These are phyloP conservation scores for Mareca strepera DNA, from an alignment of 2,797 vertebrate genomes.

Conservation along the genomic window DNA sequence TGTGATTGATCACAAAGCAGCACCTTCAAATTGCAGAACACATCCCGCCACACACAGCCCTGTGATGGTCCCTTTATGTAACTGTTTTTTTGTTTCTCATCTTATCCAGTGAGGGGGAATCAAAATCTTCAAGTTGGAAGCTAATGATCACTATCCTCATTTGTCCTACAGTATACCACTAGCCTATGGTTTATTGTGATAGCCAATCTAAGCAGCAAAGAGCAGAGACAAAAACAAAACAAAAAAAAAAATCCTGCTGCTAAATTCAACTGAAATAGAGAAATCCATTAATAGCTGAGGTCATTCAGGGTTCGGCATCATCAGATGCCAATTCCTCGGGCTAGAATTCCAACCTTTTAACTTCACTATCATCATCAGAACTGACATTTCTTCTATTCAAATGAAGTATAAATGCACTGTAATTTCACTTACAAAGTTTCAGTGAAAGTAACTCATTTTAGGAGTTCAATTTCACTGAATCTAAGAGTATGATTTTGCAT, in stretches of 20 bases:
- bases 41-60: background rate
- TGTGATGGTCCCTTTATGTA: background rate
- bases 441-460: background rate
- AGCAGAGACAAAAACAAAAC: background rate
- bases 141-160: background rate
- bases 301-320: background rate
- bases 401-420: background rate
- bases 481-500: background rate
- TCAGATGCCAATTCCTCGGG: background rate
- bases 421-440: background rate
- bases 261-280: background rate
- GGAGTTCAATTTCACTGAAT: background rate
- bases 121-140: background rate
- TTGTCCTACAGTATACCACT: background rate
- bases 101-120: background rate
- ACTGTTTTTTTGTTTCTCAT: background rate
- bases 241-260: fast-evolving
- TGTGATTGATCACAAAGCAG: background rate
- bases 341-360: background rate
- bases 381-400: background rate
- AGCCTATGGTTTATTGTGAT: too few relatives aligned
- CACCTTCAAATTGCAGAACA: background rate
- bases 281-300: background rate
- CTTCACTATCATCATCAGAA: background rate
- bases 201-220: background rate